Evolutionary conservation across 2,113 vertebrate genomes (phyloP).

Genomic region (Oryzias curvinotus): DNA sequence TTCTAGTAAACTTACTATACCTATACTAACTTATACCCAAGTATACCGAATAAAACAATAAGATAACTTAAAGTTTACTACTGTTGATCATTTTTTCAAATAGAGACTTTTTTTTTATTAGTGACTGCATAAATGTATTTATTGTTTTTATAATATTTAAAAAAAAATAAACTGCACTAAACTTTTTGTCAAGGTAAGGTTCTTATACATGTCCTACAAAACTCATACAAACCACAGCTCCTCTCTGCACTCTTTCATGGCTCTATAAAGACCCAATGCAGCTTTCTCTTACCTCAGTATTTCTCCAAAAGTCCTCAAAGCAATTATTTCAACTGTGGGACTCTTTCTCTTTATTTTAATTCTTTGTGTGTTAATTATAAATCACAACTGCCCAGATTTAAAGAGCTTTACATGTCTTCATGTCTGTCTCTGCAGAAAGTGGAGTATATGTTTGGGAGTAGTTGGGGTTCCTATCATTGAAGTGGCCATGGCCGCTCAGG

Average conservation of each 20-base stretch:
- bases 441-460: constrained; percentile 91
- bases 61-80: no score
- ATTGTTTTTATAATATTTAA: no score
- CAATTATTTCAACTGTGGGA: neutral
- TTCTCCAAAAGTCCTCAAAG: neutral
- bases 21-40: no score
- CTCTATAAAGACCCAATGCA: neutral
- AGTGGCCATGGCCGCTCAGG: constrained; percentile 88
- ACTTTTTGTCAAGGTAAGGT: no score
- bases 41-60: no score
- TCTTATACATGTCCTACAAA: neutral
- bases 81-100: no score
- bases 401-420: neutral
- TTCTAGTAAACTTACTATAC: no score
- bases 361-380: neutral
- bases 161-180: no score
- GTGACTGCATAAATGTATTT: no score
- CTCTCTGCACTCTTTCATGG: neutral
- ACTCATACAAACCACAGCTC: neutral
- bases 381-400: neutral
- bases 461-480: constrained; percentile 91
- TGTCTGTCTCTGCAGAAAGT: constrained; percentile 75
- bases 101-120: no score
- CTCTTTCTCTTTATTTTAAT: neutral
- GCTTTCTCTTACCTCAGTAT: neutral